phyloP scores from a whole-genome alignment of 2,888 invertebrate species.

The Drosophila anomalipes region DNA sequence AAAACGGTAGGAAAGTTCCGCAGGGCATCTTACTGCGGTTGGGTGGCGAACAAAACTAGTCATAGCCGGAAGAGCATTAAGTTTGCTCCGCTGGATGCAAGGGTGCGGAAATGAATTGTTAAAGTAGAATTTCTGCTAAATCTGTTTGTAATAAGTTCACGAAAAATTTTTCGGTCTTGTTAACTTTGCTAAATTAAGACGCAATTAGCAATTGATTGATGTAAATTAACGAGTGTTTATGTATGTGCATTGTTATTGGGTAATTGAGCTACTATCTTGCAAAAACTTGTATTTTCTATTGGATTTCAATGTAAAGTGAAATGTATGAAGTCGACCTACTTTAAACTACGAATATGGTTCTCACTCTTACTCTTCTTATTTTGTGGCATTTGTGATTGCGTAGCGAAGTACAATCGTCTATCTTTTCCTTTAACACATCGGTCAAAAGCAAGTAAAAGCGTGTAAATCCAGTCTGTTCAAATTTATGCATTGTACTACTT shows the following conservation, averaged over 20 bases:
- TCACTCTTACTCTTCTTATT: not conserved
- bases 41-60: constrained; percentile 25
- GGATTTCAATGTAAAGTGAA: not conserved
- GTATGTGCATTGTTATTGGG: not conserved
- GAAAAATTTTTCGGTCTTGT: not conserved
- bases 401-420: not conserved
- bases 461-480: not conserved
- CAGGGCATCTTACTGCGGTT: constrained; percentile 37
- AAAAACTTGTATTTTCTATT: not conserved
- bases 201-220: not conserved
- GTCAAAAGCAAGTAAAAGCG: not conserved
- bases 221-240: not conserved
- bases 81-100: constrained; percentile 26
- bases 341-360: not conserved
- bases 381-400: not conserved
- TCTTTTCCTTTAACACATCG: not conserved
- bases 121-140: constrained; percentile 13
- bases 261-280: not conserved
- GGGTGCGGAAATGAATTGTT: constrained; percentile 54
- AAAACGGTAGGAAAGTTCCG: constrained; percentile 22
- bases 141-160: not conserved
- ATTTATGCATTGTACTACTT: constrained; percentile 12
- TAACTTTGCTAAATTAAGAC: not conserved
- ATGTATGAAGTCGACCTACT: not conserved
- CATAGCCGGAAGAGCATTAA: constrained; percentile 2